phyloP scores from a whole-genome alignment of 2,888 invertebrate genomes.

The Biston stratarius region DNA sequence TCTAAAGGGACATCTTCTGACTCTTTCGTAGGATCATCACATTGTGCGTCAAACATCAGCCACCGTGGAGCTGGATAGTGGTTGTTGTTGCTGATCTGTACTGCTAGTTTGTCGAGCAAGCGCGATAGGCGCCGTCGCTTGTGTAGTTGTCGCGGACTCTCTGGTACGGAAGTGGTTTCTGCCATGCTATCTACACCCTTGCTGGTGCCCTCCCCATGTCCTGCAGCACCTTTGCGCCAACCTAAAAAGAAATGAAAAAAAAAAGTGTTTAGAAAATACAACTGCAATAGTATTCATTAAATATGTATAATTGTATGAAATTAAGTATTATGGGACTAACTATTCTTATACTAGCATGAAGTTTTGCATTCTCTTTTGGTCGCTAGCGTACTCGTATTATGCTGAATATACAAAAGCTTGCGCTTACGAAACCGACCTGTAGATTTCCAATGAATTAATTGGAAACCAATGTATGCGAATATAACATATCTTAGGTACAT shows the following conservation, averaged over 20 bases:
- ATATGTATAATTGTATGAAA: no score
- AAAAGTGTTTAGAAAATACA: no score
- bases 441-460: no score
- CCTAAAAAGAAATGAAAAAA: constrained; percentile 55
- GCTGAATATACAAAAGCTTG: no score
- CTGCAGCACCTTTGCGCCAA: constrained; percentile 57
- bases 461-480: no score
- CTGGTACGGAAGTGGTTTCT: constrained; percentile 71
- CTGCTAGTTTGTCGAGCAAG: constrained; percentile 90
- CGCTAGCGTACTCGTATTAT: no score
- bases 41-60: constrained; percentile 60
- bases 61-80: constrained; percentile 67
- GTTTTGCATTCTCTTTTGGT: no score
- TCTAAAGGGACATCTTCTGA: constrained; percentile 93
- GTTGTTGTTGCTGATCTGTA: constrained; percentile 74
- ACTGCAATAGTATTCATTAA: not conserved
- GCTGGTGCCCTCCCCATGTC: constrained; percentile 63
- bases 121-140: constrained; percentile 93
- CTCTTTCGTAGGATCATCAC: constrained; percentile 47
- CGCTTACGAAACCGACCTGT: no score
- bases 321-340: no score
- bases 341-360: no score
- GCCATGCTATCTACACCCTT: constrained; percentile 76
- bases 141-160: constrained; percentile 80
- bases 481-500: no score